Evolutionary conservation across 2,113 vertebrate species (phyloP).

Genomic region (Tachysurus fulvidraco): DNA sequence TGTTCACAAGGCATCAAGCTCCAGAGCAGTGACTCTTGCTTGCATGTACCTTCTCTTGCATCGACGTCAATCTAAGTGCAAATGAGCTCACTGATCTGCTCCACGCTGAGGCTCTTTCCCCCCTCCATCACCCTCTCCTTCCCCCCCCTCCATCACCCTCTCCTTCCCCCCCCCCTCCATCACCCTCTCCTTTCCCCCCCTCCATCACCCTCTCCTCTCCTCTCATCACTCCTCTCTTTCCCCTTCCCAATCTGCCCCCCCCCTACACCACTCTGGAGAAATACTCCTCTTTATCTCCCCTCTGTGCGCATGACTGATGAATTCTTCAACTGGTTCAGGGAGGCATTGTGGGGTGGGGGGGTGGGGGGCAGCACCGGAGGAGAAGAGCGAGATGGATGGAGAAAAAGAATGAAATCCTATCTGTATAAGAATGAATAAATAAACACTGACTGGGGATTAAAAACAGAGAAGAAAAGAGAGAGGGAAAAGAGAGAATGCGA

Average conservation of each 20-base stretch:
- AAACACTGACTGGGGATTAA: background rate
- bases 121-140: constrained; percentile 20
- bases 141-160: background rate
- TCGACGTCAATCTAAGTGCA: constrained; percentile 39
- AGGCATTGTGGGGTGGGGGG: no score
- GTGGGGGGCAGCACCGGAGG: no score
- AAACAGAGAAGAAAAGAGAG: background rate
- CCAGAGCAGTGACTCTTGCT: background rate
- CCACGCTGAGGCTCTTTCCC: constrained; percentile 6
- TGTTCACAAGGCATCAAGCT: constrained; percentile 9
- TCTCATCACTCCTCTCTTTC: background rate
- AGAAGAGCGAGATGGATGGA: background rate
- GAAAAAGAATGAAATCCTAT: constrained; percentile 2
- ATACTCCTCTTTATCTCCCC: constrained; percentile 28
- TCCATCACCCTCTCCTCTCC: background rate
- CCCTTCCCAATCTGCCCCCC: background rate
- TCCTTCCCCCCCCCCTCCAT: background rate
- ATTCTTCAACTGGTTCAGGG: constrained; percentile 16
- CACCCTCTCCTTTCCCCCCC: background rate
- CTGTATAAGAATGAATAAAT: constrained; percentile 9
- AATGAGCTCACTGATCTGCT: constrained; percentile 35
- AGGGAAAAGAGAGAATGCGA: background rate
- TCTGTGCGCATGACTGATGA: constrained; percentile 13
- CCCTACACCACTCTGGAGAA: constrained; percentile 17
- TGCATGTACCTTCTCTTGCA: background rate